A percentile compares a stretch with the other conserved stretches of the same genome.
phyloP scores from a whole-genome alignment of 2,797 vertebrate species.

The Channa striata region DNA sequence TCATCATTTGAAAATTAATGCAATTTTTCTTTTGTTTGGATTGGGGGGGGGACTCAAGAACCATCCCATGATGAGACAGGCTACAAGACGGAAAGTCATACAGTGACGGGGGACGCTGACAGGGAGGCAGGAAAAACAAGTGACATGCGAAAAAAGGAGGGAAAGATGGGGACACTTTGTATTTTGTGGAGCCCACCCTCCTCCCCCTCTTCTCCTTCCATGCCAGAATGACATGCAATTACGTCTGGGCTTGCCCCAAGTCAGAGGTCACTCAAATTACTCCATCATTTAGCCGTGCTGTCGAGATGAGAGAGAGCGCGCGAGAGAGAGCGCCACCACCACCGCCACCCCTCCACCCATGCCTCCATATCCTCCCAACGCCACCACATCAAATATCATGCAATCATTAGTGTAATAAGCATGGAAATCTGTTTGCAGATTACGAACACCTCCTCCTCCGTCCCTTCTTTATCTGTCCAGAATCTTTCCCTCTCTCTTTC shows the following conservation, averaged over 20 bases:
- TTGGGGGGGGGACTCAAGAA: constrained; percentile 26
- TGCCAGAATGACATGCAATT: constrained; percentile 95
- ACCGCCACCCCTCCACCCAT: constrained; percentile 74
- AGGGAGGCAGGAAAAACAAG: constrained; percentile 52
- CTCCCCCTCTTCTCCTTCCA: not conserved
- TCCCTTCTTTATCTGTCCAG: constrained; percentile 87
- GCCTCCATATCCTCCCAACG: constrained; percentile 81
- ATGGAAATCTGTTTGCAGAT: constrained; percentile 99
- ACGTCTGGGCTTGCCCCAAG: constrained; percentile 90
- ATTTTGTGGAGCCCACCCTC: constrained; percentile 22
- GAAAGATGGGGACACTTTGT: constrained; percentile 27
- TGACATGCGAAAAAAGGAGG: constrained; percentile 26
- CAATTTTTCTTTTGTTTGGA: constrained; percentile 98
- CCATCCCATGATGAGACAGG: constrained; percentile 14
- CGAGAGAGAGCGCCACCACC: constrained; percentile 72
- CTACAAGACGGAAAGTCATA: constrained; percentile 22
- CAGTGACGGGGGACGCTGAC: constrained; percentile 56
- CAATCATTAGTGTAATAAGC: constrained; percentile 99
- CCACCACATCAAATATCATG: constrained; percentile 94
- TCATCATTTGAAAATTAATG: constrained; percentile 99
- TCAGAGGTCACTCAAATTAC: constrained; percentile 97
- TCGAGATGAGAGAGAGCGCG: constrained; percentile 87
- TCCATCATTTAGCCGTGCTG: constrained; percentile 94
- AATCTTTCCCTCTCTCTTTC: constrained; percentile 79
- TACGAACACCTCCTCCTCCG: constrained; percentile 86